These are phyloP conservation scores for Araneus ventricosus DNA, from an alignment of 1,140 invertebrate species.

Conservation along the genomic window DNA sequence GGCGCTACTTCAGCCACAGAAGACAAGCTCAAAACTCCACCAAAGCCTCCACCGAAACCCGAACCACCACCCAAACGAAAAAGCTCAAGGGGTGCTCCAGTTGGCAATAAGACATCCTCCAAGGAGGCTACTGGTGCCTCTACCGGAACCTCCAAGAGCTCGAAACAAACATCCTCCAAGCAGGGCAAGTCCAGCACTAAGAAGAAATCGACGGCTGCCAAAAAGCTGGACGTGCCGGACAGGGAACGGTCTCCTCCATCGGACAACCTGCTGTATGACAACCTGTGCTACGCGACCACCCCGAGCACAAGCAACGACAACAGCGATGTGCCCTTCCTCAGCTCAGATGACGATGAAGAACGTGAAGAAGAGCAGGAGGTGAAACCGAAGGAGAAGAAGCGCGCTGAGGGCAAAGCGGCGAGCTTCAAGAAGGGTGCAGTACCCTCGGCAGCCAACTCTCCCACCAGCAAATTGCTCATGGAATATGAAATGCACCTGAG, in stretches of 20 bases:
- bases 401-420: not conserved
- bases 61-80: slow-evolving; percentile 13
- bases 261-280: slow-evolving; percentile 83
- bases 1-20: slow-evolving; percentile 11
- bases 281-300: slow-evolving; percentile 87
- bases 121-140: not conserved
- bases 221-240: slow-evolving; percentile 79
- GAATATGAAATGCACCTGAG: slow-evolving; percentile 95
- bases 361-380: not conserved
- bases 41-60: slow-evolving; percentile 20
- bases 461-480: slow-evolving; percentile 77
- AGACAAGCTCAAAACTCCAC: slow-evolving; percentile 10
- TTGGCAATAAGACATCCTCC: slow-evolving; percentile 17
- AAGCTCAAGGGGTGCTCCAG: slow-evolving; percentile 32
- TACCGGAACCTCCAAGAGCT: slow-evolving; percentile 7
- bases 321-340: slow-evolving; percentile 76
- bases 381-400: slow-evolving; percentile 39
- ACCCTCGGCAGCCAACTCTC: slow-evolving; percentile 60
- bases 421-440: not conserved
- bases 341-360: slow-evolving; percentile 74
- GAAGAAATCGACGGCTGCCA: slow-evolving; percentile 29
- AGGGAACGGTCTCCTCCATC: slow-evolving; percentile 76
- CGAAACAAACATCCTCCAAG: slow-evolving; percentile 44
- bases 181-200: slow-evolving; percentile 51
- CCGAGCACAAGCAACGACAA: slow-evolving; percentile 77